These are phyloP conservation scores for Triops cancriformis DNA, from an alignment of 1,140 invertebrate species.

Conservation along the genomic window DNA sequence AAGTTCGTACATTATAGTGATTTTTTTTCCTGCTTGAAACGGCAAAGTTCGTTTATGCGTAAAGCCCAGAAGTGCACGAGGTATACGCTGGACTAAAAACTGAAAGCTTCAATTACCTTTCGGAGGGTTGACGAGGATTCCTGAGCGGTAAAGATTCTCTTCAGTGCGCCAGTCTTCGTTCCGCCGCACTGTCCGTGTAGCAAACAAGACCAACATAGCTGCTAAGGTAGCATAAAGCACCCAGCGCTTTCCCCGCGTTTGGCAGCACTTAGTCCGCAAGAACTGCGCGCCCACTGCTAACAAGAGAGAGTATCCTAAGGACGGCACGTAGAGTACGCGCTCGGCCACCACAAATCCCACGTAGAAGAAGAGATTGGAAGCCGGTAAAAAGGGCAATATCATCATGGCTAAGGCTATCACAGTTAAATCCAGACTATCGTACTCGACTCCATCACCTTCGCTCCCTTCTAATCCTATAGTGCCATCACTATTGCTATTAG, in stretches of 20 bases:
- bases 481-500: neutral
- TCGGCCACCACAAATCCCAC: constrained; percentile 96
- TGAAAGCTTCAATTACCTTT: constrained; percentile 85
- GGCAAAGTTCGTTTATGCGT: neutral
- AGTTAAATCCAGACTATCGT: constrained; percentile 28
- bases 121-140: constrained; percentile 86
- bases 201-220: constrained; percentile 53
- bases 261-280: constrained; percentile 34
- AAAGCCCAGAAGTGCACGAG: neutral
- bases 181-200: constrained; percentile 64
- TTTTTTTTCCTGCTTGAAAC: neutral
- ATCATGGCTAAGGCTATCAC: constrained; percentile 62
- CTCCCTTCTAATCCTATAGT: constrained; percentile 17
- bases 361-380: constrained; percentile 87
- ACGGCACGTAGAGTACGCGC: constrained; percentile 87
- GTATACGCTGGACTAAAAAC: too few species aligned
- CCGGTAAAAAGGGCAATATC: constrained; percentile 83
- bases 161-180: constrained; percentile 89
- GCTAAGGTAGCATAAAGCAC: constrained; percentile 43
- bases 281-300: constrained; percentile 61
- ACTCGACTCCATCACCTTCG: neutral
- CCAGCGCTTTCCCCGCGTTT: constrained; percentile 31
- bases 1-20: too few species aligned
- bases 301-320: constrained; percentile 87
- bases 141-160: constrained; percentile 84